A percentile compares a stretch with the other conserved stretches of the same genome.
Conservation (phyloP, 2,113 vertebrate species). For the Redunca redunca region DNA sequence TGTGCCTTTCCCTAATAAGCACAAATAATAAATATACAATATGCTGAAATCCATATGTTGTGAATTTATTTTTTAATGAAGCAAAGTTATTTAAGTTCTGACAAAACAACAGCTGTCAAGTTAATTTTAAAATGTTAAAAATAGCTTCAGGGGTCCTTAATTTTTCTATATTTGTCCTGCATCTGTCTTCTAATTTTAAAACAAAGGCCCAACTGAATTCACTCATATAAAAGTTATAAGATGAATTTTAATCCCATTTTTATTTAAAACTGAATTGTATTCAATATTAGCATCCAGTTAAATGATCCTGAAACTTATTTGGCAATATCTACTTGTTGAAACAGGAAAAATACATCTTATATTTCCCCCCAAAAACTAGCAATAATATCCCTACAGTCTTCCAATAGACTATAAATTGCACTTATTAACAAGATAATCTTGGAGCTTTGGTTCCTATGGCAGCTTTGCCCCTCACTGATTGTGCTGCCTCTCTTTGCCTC, state of each 20-base stretch:
- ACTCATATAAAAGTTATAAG: conserved; percentile 17
- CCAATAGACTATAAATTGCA: not conserved
- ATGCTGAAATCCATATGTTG: conserved; percentile 59
- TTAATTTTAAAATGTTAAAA: conserved; percentile 55
- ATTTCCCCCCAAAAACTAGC: not conserved
- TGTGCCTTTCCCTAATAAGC: conserved; percentile 49
- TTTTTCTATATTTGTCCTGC: conserved; percentile 52
- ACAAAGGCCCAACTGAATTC: conserved; percentile 20
- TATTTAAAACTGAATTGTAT: conserved; percentile 41
- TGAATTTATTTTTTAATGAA: conserved; percentile 60
- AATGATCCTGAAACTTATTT: not conserved
- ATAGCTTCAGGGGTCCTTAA: conserved; percentile 49
- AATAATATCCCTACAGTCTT: not conserved
- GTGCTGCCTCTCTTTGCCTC: not conserved
- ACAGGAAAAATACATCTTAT: not conserved
- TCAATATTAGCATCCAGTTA: not conserved
- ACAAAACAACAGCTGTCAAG: conserved; percentile 62
- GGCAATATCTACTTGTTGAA: not conserved
- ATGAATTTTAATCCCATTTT: conserved; percentile 34
- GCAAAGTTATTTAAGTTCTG: conserved; percentile 59
- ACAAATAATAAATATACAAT: conserved; percentile 54
- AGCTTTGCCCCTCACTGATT: not conserved
- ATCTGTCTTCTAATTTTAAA: conserved; percentile 58
- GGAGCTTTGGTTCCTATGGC: not conserved
- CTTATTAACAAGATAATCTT: not conserved